Conservation (phyloP, 2,113 vertebrate species). For the Psophia crepitans region DNA sequence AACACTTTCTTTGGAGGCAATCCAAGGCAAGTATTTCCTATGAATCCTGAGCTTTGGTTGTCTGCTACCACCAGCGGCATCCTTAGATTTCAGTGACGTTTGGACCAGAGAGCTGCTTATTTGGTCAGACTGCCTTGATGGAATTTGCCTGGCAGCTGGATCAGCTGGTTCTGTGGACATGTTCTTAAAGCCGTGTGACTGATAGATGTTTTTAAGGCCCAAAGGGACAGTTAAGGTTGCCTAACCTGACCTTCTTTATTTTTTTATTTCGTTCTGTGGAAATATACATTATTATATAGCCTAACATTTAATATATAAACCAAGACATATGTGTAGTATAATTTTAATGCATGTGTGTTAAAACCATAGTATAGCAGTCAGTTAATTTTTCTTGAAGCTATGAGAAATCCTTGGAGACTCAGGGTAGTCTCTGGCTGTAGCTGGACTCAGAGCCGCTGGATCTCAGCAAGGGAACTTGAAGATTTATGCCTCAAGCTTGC, state of each 20-base stretch:
- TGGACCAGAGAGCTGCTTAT: background rate
- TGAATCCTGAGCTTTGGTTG: background rate
- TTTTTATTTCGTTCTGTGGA: background rate
- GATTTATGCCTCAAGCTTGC: background rate
- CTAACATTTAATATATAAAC: background rate
- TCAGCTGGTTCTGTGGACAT: background rate
- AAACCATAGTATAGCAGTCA: background rate
- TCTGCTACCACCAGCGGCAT: background rate
- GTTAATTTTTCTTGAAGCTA: background rate
- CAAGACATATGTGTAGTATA: background rate
- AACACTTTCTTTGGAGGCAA: background rate
- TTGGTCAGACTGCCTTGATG: background rate
- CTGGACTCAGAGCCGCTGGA: background rate
- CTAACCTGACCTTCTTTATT: background rate
- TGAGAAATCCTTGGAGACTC: background rate
- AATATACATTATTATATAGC: background rate
- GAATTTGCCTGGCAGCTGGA: background rate
- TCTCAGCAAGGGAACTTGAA: background rate
- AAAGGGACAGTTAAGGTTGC: background rate
- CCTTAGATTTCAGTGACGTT: fast-evolving
- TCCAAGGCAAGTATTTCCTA: fast-evolving
- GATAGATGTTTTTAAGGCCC: background rate
- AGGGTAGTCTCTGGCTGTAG: background rate
- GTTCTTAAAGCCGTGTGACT: background rate
- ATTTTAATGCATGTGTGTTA: background rate